Percentiles rank a stretch among this genome's conserved stretches.
Evolutionary conservation across 2,797 vertebrate genomes (phyloP).

Genomic region (Chaetodon trifasciatus): DNA sequence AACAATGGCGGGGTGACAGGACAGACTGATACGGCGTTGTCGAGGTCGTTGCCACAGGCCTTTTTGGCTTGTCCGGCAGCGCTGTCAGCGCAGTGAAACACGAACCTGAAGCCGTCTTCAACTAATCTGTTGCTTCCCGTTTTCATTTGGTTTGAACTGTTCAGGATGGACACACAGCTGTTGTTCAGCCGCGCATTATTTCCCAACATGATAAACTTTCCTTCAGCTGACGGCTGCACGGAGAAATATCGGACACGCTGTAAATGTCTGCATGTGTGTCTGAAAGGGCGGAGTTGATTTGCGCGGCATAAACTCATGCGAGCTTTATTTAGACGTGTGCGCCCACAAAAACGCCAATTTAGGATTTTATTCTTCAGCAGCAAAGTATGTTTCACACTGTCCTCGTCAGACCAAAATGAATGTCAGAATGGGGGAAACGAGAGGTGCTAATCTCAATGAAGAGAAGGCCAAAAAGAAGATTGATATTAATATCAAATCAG

Average conservation of each 20-base stretch:
- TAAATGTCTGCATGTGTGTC: background rate
- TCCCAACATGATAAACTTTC: slow-evolving; percentile 20
- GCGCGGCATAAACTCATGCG: slow-evolving; percentile 23
- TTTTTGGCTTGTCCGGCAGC: slow-evolving; percentile 26
- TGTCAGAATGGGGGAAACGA: slow-evolving; percentile 65
- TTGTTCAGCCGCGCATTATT: slow-evolving; percentile 18
- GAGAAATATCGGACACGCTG: slow-evolving; percentile 6
- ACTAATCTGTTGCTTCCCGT: background rate
- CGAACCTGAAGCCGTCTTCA: slow-evolving; percentile 6
- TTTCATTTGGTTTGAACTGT: slow-evolving; percentile 2
- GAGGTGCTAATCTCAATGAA: slow-evolving; percentile 80
- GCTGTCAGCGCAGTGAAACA: slow-evolving; percentile 24
- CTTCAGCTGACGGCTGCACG: slow-evolving; percentile 27
- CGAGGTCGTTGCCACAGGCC: slow-evolving; percentile 42
- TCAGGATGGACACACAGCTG: slow-evolving; percentile 8
- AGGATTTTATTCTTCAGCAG: slow-evolving; percentile 57
- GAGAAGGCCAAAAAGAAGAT: slow-evolving; percentile 84
- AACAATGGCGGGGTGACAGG: slow-evolving; percentile 71
- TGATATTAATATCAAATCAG: slow-evolving; percentile 98
- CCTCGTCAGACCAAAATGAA: slow-evolving; percentile 56
- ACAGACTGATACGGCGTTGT: slow-evolving; percentile 51
- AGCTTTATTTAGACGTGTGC: slow-evolving; percentile 31
- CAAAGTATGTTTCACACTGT: slow-evolving; percentile 54
- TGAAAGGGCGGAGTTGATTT: slow-evolving; percentile 18
- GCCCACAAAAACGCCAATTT: slow-evolving; percentile 59